Percentiles rank a stretch among this genome's conserved stretches.
phyloP scores from a whole-genome alignment of 2,113 vertebrate species.

The Anoura caudifer region DNA sequence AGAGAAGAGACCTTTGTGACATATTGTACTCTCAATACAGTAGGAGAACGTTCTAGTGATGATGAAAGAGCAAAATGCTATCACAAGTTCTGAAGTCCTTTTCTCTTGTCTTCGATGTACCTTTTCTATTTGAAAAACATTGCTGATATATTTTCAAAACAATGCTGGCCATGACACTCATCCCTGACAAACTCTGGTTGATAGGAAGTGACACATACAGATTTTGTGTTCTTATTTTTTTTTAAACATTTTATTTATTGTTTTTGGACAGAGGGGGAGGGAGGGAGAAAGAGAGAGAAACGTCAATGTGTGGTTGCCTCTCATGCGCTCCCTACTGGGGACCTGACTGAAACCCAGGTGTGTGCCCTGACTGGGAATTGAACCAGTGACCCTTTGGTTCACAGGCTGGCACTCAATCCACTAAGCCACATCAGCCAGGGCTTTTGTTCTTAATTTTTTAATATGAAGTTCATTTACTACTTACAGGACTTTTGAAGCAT shows the following conservation, averaged over 20 bases:
- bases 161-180: background rate
- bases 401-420: no score
- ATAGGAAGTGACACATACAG: background rate
- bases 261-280: no score
- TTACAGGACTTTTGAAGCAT: background rate
- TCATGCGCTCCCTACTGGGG: no score
- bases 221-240: background rate
- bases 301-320: no score
- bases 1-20: constrained; percentile 64
- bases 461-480: background rate
- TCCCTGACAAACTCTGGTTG: background rate
- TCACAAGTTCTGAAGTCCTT: background rate
- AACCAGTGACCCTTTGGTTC: no score
- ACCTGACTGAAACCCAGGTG: no score
- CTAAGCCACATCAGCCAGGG: no score
- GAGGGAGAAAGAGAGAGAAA: no score
- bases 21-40: constrained; percentile 40
- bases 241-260: no score
- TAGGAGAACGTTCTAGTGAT: background rate
- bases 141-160: constrained; percentile 4
- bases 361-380: no score
- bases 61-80: background rate
- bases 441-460: background rate
- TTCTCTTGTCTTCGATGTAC: background rate
- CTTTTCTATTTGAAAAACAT: background rate